These are phyloP conservation scores for Xerus inauris DNA, from an alignment of 2,113 vertebrate genomes.

Conservation along the genomic window DNA sequence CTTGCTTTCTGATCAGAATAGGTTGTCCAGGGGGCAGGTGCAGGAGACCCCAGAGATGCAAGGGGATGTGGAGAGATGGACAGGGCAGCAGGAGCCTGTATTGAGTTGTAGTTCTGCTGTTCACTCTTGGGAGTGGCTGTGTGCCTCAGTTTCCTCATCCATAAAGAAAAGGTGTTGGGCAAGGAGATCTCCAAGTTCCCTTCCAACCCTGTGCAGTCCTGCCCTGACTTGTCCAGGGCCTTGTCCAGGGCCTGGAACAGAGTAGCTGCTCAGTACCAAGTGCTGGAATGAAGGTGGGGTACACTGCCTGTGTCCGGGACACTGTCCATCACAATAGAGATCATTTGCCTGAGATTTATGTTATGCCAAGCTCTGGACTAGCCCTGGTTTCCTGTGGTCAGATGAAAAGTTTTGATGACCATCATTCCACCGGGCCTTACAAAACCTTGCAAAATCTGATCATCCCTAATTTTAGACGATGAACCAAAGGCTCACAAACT, in stretches of 20 bases:
- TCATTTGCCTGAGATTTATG: background rate
- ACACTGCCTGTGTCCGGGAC: background rate
- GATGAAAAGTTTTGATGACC: background rate
- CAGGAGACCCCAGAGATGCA: background rate
- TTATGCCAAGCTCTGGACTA: background rate
- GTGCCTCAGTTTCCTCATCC: background rate
- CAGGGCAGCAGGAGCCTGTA: background rate
- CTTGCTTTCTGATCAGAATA: background rate
- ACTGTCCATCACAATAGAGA: background rate
- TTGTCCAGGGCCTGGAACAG: background rate
- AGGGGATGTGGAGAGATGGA: background rate
- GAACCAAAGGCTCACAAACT: background rate
- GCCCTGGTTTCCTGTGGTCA: no score
- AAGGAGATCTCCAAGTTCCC: background rate
- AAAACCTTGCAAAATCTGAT: background rate
- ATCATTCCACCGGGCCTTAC: background rate
- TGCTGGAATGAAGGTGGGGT: background rate
- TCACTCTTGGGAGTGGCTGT: background rate
- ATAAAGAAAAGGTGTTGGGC: background rate
- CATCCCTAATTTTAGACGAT: background rate
- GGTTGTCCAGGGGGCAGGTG: background rate
- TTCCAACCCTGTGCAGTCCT: background rate
- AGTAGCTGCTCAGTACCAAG: background rate
- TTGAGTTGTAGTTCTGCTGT: background rate
- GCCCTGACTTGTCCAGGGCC: background rate